Conservation (phyloP, 2,113 vertebrate genomes). For the Coturnix japonica region DNA sequence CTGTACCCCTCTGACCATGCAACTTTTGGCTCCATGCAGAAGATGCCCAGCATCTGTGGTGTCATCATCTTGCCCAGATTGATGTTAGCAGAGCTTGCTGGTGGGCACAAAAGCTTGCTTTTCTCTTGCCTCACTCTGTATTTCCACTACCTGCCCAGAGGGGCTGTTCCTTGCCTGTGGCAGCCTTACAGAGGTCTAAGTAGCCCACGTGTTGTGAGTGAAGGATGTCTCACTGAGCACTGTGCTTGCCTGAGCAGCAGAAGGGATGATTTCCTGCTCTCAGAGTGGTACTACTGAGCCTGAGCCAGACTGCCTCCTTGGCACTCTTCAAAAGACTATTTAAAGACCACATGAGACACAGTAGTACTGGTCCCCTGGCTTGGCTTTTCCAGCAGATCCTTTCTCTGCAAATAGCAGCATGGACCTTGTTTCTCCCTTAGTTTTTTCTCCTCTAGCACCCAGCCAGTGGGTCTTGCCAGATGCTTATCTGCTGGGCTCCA, state of each 20-base stretch:
- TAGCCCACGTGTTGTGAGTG: neutral
- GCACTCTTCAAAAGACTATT: neutral
- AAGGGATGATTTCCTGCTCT: neutral
- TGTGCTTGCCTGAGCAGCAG: neutral
- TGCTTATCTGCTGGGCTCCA: neutral
- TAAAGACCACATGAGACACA: neutral
- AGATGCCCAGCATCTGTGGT: neutral
- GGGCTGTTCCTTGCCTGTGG: neutral
- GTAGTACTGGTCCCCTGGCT: neutral
- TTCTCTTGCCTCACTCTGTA: neutral
- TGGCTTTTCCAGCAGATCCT: neutral
- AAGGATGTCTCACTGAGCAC: neutral
- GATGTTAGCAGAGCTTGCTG: neutral
- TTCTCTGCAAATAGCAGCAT: neutral
- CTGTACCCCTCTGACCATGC: neutral
- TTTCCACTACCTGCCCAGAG: neutral
- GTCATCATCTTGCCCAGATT: neutral
- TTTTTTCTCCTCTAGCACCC: neutral
- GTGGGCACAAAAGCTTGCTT: neutral
- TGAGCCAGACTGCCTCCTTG: neutral
- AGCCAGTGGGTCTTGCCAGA: neutral
- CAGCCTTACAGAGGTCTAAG: neutral
- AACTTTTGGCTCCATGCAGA: neutral
- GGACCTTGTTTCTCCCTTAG: neutral
- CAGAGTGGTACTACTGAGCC: neutral